Evolutionary conservation across 1,140 invertebrate genomes (phyloP).

Genomic region (Neodiprion pinetum): DNA sequence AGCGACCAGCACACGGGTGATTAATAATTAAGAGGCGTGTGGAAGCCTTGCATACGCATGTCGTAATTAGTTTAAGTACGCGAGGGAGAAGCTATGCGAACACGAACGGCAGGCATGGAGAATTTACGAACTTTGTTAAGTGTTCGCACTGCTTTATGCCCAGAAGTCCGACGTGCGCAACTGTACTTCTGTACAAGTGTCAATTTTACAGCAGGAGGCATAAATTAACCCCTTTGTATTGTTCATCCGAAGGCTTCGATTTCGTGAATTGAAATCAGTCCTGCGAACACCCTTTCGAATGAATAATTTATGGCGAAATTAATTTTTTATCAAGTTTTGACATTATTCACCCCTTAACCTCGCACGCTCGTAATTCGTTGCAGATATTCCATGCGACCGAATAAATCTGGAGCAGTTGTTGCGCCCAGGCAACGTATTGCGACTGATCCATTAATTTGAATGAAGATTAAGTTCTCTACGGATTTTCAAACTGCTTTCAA

Average conservation of each 20-base stretch:
- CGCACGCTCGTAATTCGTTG: slow-evolving; percentile 26
- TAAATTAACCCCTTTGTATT: too few species aligned
- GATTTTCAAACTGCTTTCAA: background rate
- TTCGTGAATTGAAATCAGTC: too few species aligned
- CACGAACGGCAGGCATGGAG: background rate
- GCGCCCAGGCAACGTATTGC: slow-evolving; percentile 36
- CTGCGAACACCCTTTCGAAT: background rate
- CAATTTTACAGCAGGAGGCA: too few species aligned
- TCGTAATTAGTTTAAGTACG: slow-evolving; percentile 37
- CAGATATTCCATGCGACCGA: slow-evolving; percentile 20
- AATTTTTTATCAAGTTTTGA: slow-evolving; percentile 28
- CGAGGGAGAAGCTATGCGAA: background rate
- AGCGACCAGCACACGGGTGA: slow-evolving; percentile 30
- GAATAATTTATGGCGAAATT: slow-evolving; percentile 31
- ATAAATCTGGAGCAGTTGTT: slow-evolving; percentile 46
- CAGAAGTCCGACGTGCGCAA: too few species aligned
- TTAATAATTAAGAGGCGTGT: slow-evolving; percentile 40
- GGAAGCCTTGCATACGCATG: slow-evolving; percentile 39
- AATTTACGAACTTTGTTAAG: background rate
- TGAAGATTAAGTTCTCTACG: background rate
- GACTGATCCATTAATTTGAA: slow-evolving; percentile 31
- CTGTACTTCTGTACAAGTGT: too few species aligned
- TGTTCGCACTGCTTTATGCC: background rate
- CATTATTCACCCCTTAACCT: slow-evolving; percentile 38
- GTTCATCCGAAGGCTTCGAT: too few species aligned